These are phyloP conservation scores for Drosophila greeni DNA, from an alignment of 2,888 invertebrate species.

Conservation along the genomic window DNA sequence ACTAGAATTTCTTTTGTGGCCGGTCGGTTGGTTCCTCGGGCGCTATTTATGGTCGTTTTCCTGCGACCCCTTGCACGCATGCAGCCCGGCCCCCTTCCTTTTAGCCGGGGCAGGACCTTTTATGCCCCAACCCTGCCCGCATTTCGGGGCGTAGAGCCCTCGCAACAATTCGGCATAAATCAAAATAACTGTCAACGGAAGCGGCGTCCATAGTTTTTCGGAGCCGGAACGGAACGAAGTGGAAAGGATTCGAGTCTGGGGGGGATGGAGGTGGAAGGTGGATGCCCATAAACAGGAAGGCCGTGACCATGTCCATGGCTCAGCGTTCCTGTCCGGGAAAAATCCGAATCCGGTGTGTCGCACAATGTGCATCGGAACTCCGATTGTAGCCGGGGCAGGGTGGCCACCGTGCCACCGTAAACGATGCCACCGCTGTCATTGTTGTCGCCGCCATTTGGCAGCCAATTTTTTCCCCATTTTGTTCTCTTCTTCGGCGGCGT, in stretches of 20 bases:
- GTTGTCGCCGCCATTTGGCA: constrained; percentile 49
- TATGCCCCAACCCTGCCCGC: constrained; percentile 9
- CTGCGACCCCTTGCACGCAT: constrained; percentile 54
- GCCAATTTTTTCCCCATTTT: constrained; percentile 51
- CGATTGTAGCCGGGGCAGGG: constrained; percentile 28
- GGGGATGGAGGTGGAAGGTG: not conserved
- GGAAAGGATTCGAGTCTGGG: constrained; percentile 10
- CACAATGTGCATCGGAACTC: constrained; percentile 38
- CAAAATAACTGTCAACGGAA: constrained; percentile 75
- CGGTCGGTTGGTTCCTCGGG: constrained; percentile 23
- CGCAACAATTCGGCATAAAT: constrained; percentile 66
- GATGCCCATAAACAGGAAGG: constrained; percentile 47
- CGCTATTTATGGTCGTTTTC: constrained; percentile 69
- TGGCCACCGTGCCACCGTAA: constrained; percentile 36
- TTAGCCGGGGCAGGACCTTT: constrained; percentile 9
- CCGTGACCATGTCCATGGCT: constrained; percentile 37
- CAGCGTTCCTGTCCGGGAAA: constrained; percentile 39
- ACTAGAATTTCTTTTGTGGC: constrained; percentile 57
- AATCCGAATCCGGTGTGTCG: constrained; percentile 51
- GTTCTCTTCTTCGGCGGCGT: constrained; percentile 38
- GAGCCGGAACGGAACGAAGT: constrained; percentile 40
- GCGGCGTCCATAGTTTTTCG: constrained; percentile 70
- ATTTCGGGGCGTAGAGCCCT: constrained; percentile 16
- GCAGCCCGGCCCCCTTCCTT: constrained; percentile 26
- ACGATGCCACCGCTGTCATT: constrained; percentile 23